These are phyloP conservation scores for Theodoxus fluviatilis DNA, from an alignment of 2,888 invertebrate genomes.

Conservation along the genomic window DNA sequence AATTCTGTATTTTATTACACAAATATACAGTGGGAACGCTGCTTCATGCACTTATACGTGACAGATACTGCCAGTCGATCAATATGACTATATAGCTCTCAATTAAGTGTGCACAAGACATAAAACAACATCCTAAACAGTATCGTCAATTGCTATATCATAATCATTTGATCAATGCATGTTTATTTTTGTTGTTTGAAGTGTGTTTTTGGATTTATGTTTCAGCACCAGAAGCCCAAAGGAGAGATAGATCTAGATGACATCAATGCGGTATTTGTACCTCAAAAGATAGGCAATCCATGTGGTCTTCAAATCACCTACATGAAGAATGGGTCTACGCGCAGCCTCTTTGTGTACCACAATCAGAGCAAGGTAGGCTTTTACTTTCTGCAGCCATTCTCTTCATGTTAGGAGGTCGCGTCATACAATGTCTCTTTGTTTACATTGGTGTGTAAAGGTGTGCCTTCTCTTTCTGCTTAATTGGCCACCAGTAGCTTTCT, in stretches of 20 bases:
- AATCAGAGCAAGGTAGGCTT: slow-evolving; percentile 79
- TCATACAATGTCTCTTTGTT: too few relatives aligned
- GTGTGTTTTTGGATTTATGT: slow-evolving; percentile 23
- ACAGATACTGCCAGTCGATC: too few relatives aligned
- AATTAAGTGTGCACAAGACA: not conserved
- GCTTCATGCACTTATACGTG: too few relatives aligned
- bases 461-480: too few relatives aligned
- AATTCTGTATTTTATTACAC: slow-evolving; percentile 21
- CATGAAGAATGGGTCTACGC: slow-evolving; percentile 82
- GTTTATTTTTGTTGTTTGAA: too few relatives aligned
- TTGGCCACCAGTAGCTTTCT: too few relatives aligned
- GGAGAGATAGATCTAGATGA: slow-evolving; percentile 82
- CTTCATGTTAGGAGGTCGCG: too few relatives aligned
- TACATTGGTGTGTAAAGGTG: too few relatives aligned
- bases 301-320: slow-evolving; percentile 86
- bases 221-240: slow-evolving; percentile 77
- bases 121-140: not conserved
- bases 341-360: slow-evolving; percentile 87
- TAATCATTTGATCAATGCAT: too few relatives aligned
- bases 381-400: too few relatives aligned
- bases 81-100: not conserved
- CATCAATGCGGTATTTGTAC: slow-evolving; percentile 84
- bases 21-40: too few relatives aligned
- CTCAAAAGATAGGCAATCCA: slow-evolving; percentile 79
- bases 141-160: not conserved